Conservation (phyloP, 2,113 vertebrate genomes). For the Caloenas nicobarica region DNA sequence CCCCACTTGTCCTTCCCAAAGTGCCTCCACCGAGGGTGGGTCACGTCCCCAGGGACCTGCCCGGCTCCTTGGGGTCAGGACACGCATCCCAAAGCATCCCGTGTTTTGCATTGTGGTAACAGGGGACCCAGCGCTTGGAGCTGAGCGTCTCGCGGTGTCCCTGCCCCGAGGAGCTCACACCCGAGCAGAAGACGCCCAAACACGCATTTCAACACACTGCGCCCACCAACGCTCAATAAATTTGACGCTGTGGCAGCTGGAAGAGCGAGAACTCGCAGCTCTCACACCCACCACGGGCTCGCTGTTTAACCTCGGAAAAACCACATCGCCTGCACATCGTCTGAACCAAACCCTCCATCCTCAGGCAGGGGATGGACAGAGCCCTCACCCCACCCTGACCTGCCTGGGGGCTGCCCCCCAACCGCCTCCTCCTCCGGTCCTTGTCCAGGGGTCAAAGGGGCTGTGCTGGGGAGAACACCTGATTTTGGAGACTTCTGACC, state of each 20-base stretch:
- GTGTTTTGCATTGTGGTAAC: not conserved
- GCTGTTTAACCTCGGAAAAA: not conserved
- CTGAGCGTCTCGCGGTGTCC: rapidly evolving
- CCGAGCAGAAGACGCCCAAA: not conserved
- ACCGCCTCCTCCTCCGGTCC: not conserved
- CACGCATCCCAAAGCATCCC: not conserved
- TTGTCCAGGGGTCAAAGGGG: rapidly evolving
- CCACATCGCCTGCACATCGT: not conserved
- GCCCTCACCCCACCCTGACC: not conserved
- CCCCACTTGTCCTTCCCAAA: not conserved
- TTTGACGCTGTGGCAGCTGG: not conserved
- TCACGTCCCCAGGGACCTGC: not conserved
- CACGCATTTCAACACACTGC: not conserved
- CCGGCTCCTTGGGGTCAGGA: too few relatives aligned
- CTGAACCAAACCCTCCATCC: not conserved
- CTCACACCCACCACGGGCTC: not conserved
- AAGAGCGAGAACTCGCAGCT: not conserved
- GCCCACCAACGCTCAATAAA: not conserved
- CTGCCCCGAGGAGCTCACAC: not conserved
- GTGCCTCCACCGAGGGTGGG: not conserved
- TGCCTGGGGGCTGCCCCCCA: not conserved
- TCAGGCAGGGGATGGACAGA: not conserved
- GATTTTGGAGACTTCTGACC: not conserved
- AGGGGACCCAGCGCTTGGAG: not conserved
- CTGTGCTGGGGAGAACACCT: rapidly evolving